Conservation (phyloP, 1,140 invertebrate genomes). For the Musca vetustissima region DNA sequence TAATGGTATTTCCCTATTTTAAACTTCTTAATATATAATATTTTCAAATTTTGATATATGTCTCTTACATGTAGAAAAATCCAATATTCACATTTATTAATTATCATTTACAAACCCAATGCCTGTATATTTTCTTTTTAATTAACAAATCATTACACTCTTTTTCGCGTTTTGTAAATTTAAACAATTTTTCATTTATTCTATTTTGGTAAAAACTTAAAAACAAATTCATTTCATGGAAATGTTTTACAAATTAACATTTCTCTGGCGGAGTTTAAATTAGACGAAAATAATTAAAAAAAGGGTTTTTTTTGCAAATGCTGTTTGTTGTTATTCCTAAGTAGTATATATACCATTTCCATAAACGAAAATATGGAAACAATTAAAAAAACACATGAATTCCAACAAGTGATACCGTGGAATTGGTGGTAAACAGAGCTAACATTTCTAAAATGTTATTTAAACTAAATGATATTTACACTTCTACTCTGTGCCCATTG, state of each 20-base stretch:
- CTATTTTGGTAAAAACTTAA: slow-evolving; percentile 15
- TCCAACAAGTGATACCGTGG: neutral
- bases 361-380: neutral
- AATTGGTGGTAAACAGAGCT: slow-evolving; percentile 47
- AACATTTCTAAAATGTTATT: slow-evolving; percentile 55
- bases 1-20: no score
- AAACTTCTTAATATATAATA: no score
- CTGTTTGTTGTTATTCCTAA: neutral
- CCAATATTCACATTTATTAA: no score
- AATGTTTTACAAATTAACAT: slow-evolving; percentile 34
- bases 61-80: no score
- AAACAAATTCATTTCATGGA: slow-evolving; percentile 47
- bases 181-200: slow-evolving; percentile 19
- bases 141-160: neutral
- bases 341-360: no score
- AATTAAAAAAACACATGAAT: neutral
- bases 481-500: slow-evolving; percentile 48
- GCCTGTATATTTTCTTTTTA: no score
- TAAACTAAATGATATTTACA: slow-evolving; percentile 38
- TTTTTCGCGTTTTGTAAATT: neutral
- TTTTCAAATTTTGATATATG: no score
- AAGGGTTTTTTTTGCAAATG: neutral
- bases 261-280: neutral
- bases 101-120: no score
- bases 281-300: neutral